Conservation (phyloP, 2,797 vertebrate genomes). For the Heteromormyrus szaboi region DNA sequence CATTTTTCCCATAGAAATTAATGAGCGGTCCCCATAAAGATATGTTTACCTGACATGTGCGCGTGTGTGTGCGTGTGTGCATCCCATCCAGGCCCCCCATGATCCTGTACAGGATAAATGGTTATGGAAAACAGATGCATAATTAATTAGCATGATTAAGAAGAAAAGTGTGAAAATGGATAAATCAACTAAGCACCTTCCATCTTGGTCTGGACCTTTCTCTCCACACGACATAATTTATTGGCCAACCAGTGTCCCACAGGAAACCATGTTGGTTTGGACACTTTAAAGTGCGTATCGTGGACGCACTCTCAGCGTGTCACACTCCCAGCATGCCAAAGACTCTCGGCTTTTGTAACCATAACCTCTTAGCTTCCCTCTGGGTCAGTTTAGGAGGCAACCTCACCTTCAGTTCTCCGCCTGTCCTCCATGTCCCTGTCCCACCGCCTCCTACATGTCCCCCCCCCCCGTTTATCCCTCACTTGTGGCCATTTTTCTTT, state of each 20-base stretch:
- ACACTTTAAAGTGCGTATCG: not conserved
- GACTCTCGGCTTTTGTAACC: not conserved
- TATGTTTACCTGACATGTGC: not conserved
- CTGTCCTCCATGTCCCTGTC: constrained; percentile 42
- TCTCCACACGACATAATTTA: not conserved
- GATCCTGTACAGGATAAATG: not conserved
- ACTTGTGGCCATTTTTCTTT: constrained; percentile 48
- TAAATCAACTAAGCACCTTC: not conserved
- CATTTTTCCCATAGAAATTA: too few species aligned
- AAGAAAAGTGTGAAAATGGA: not conserved
- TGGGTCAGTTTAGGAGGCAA: not conserved
- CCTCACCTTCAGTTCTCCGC: constrained; percentile 44
- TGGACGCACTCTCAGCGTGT: not conserved
- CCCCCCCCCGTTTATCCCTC: constrained; percentile 36
- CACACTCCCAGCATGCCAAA: not conserved
- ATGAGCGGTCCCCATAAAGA: too few species aligned
- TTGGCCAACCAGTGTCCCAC: not conserved
- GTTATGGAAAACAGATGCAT: constrained; percentile 1
- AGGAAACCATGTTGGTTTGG: not conserved
- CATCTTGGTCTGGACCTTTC: not conserved
- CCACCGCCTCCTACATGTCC: constrained; percentile 13
- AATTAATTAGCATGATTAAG: not conserved
- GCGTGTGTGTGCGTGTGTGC: not conserved
- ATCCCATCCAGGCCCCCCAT: not conserved
- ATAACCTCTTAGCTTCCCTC: constrained; percentile 5